Percentiles rank a stretch among this genome's conserved stretches.
These are phyloP conservation scores for Andrena hattorfiana DNA, from an alignment of 2,888 invertebrate species.

Conservation along the genomic window DNA sequence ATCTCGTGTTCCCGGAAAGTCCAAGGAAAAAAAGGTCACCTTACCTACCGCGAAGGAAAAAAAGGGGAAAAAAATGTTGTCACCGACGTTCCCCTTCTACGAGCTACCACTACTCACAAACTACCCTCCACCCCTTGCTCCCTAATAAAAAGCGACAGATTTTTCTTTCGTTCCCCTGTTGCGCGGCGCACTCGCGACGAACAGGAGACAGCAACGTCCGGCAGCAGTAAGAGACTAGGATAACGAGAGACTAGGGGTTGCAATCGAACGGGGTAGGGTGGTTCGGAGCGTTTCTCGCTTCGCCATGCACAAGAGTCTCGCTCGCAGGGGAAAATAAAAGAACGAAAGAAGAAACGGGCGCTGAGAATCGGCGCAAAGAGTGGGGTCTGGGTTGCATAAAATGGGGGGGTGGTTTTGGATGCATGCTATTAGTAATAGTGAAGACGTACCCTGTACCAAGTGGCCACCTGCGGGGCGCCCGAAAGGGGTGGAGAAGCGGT, in stretches of 20 bases:
- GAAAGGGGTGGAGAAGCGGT: constrained; percentile 81
- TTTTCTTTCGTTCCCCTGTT: constrained; percentile 1
- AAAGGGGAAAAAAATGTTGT: not conserved
- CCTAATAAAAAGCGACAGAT: not conserved
- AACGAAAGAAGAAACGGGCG: constrained; percentile 25
- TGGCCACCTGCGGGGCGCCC: constrained; percentile 91
- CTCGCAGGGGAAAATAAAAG: constrained; percentile 12
- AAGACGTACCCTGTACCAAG: constrained; percentile 96
- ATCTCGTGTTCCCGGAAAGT: not conserved
- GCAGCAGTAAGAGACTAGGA: not conserved
- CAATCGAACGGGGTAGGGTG: not conserved
- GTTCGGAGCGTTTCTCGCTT: constrained; percentile 8
- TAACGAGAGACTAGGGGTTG: constrained; percentile 10
- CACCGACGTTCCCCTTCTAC: not conserved
- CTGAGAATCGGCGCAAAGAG: constrained; percentile 16
- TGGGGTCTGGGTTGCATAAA: constrained; percentile 24
- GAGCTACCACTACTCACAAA: not conserved
- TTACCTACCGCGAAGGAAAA: not conserved
- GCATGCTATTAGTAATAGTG: constrained; percentile 84
- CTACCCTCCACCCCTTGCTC: constrained; percentile 26
- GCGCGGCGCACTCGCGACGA: constrained; percentile 7
- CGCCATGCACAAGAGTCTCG: constrained; percentile 22
- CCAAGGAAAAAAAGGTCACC: not conserved
- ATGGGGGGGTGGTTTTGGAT: constrained; percentile 53
- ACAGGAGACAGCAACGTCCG: constrained; percentile 2